Percentiles rank a stretch among this genome's conserved stretches.
Conservation (phyloP, 2,797 vertebrate species). For the Pseudopleuronectes americanus region DNA sequence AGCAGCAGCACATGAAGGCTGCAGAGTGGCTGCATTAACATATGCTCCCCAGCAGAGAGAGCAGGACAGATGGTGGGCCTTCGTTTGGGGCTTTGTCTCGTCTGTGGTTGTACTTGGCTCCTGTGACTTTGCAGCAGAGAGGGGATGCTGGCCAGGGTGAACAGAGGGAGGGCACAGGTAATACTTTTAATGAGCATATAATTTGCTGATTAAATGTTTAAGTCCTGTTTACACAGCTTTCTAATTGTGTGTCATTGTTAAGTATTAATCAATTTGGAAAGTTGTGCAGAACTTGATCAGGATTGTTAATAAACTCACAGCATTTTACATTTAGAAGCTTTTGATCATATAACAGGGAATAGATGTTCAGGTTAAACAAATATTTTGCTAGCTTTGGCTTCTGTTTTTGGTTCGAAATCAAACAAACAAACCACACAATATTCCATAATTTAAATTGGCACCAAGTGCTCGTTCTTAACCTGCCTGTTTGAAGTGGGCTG, state of each 20-base stretch:
- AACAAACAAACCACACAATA: too few species aligned
- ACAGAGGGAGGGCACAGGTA: neutral
- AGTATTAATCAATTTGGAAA: too few species aligned
- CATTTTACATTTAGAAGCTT: neutral
- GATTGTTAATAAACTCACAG: too few species aligned
- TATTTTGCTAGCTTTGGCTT: neutral
- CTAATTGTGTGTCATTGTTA: neutral
- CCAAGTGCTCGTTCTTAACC: too few species aligned
- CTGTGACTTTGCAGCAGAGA: conserved; percentile 60
- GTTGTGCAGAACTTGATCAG: too few species aligned
- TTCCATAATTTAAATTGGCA: too few species aligned
- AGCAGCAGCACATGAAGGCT: conserved; percentile 65
- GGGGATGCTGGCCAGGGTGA: neutral
- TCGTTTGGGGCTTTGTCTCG: conserved; percentile 58
- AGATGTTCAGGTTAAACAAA: too few species aligned
- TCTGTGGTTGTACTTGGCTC: conserved; percentile 39
- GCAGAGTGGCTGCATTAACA: conserved; percentile 76
- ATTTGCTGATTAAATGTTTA: neutral
- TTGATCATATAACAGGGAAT: neutral
- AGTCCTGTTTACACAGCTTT: too few species aligned
- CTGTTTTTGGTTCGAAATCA: too few species aligned
- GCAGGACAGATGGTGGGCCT: conserved; percentile 77
- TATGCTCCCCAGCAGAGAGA: conserved; percentile 79
- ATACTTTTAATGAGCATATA: neutral
- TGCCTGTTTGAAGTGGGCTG: too few species aligned